These are phyloP conservation scores for Hemitrygon akajei DNA, from an alignment of 2,797 vertebrate genomes.

Conservation along the genomic window DNA sequence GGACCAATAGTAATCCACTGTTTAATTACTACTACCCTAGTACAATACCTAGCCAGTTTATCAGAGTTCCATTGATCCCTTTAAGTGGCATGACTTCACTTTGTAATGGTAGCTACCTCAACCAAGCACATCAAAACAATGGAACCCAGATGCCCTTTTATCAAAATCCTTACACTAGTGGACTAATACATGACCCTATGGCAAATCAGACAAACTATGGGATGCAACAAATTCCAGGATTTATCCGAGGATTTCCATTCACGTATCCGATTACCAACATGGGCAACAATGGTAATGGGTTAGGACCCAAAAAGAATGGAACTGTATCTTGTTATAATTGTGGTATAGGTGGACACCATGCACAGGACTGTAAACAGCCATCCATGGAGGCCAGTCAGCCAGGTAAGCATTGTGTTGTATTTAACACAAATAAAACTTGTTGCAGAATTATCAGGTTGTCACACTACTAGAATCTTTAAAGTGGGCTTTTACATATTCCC, in stretches of 20 bases:
- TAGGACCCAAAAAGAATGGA: conserved; percentile 81
- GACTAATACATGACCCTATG: conserved; percentile 79
- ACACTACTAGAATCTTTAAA: background rate
- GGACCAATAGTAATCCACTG: conserved; percentile 62
- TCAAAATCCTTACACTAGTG: conserved; percentile 65
- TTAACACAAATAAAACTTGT: background rate
- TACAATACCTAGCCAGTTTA: conserved; percentile 73
- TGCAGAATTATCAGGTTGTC: background rate
- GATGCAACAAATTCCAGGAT: conserved; percentile 80
- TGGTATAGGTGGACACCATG: conserved; percentile 80
- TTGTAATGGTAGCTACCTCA: conserved; percentile 84
- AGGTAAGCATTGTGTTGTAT: conserved; percentile 62
- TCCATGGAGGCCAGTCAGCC: conserved; percentile 80
- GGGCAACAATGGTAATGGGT: conserved; percentile 64
- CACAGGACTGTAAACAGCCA: conserved; percentile 88
- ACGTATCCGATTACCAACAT: conserved; percentile 69
- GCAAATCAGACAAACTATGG: conserved; percentile 75
- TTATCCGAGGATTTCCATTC: conserved; percentile 71
- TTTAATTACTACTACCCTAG: conserved; percentile 73
- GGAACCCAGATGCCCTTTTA: conserved; percentile 74
- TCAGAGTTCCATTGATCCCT: conserved; percentile 75
- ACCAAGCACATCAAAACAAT: conserved; percentile 77
- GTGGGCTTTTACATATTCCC: background rate
- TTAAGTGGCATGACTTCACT: conserved; percentile 61
- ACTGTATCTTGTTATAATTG: conserved; percentile 88